Evolutionary conservation across 2,888 invertebrate species (phyloP).

Genomic region (Drosophila ezoana): DNA sequence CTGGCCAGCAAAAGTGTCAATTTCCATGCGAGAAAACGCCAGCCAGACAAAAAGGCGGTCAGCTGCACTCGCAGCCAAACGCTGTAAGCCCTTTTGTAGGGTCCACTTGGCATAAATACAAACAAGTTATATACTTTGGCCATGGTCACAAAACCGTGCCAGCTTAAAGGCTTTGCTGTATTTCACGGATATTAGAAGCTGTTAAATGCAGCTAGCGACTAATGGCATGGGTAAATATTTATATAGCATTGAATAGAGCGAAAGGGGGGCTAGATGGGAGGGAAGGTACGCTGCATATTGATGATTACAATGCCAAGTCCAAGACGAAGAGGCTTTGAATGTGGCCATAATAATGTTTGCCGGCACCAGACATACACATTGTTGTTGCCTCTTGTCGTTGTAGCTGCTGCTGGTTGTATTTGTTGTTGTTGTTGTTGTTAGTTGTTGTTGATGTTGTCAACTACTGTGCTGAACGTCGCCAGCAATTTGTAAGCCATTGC

Average conservation of each 20-base stretch:
- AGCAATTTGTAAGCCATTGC: constrained; percentile 59
- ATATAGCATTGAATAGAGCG: constrained; percentile 27
- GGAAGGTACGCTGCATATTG: constrained; percentile 19
- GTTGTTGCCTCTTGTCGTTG: constrained; percentile 16
- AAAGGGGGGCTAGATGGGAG: neutral
- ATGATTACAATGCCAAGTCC: constrained; percentile 49
- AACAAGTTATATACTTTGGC: constrained; percentile 36
- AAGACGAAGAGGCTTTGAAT: constrained; percentile 35
- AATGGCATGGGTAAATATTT: constrained; percentile 63
- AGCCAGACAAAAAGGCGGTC: constrained; percentile 17
- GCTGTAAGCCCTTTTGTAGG: neutral
- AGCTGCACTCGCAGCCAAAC: neutral
- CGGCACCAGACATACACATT: constrained; percentile 35
- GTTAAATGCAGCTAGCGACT: constrained; percentile 34
- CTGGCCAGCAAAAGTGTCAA: constrained; percentile 63
- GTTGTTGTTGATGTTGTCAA: constrained; percentile 52
- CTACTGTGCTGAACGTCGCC: constrained; percentile 55
- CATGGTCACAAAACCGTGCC: constrained; percentile 1
- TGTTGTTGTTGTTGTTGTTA: constrained; percentile 32
- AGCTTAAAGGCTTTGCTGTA: constrained; percentile 30
- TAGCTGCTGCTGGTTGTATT: constrained; percentile 4
- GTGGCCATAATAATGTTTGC: constrained; percentile 44
- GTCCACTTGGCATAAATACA: constrained; percentile 41
- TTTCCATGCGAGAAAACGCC: constrained; percentile 60
- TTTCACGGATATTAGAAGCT: constrained; percentile 61